Base-by-base conservation (phyloP, 1,140 invertebrate species). In the Heliconius hewitsoni region DNA sequence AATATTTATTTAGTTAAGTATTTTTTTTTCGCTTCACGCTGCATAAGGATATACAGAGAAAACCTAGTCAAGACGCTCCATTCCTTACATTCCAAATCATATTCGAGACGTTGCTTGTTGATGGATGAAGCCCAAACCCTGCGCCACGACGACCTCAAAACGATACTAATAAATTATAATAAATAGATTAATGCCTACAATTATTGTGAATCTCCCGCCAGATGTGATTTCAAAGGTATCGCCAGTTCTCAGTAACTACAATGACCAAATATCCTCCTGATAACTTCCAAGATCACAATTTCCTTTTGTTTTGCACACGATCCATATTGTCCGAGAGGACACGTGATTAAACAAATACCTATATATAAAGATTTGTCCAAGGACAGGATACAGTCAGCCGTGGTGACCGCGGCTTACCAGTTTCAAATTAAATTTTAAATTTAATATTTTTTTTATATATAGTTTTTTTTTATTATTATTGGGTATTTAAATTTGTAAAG, bases 391-490 rank as follows among this genome's bases (percentile, higher is more conserved):
- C 79, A 83, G 60, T 83, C 75, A 77, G 82, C 77, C 82, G 82
- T 83, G 77, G 30, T 13, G 16, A 37, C 71, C 73, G 77, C 77
- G 82, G 82, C 82, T 83, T 73, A 60, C 55, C 42, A 77, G n/a
- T 77, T 52, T 52, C 50, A 52, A 52, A 52, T 52, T 52, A 70
- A 37, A 16, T 57, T 23, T n/a, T 9, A 57, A 8, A 8, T 37
- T 13, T 11, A 27, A 27, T 16, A 0, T 1, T 30, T 30, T 66
- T 66, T 16, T 27, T 13, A 23, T 66, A 66, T 16, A 66, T 30
- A 13, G 11, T 27, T 0, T 11, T 60, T 66, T 13, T 57, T 23
- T 16, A 66, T 16, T 30, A 16, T 30, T 57, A 30, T 30, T 27
- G 27, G 5, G 13, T 66, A n/a, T 66, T 23, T 23, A 57, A 57